Evolutionary conservation across 2,797 vertebrate species (phyloP), one percentile per base, ranked within the genome.

Genomic region (Siniperca scherzeri): DNA sequence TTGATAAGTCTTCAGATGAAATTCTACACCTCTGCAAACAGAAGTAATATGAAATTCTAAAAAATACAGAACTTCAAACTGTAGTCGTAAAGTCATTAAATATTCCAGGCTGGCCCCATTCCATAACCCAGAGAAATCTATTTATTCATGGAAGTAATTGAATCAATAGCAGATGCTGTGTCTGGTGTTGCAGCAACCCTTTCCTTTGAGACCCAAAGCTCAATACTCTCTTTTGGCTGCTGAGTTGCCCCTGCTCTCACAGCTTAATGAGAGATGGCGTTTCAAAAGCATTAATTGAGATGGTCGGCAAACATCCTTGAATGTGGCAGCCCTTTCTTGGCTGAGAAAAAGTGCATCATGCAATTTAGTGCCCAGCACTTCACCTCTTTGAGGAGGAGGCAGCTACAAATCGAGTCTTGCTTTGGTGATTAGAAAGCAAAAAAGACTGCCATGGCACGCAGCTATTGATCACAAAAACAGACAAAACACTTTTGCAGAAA

Each of bases 261-360:
- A 33, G 81, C 91, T 90, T 94, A 94, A 95, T 95, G 90, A 92
- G 91, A 92, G 89, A 83, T 92, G 94, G 90, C 92, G 40, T 95
- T 95, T 95, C 86, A 90, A 95, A 95, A 88, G 91, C 88, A 81
- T 94, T 93, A 93, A 94, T 92, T 92, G 93, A 94, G 92, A 93
- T 81, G 64, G 88, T 83, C 86, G 7, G 67, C 76, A 84, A 87
- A 89, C 75, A 87, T 91, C 79, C 83, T 84, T 88, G 78, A 90
- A 85, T 85, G 85, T 88, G 84, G 83, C 78, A 73, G 82, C 70
- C 64, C 59, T 82, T 87, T 88, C 75, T 88, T 88, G 86, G 78
- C 86, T 53, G 57, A 88, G 84, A 90, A 85, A 75, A 93, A 84
- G 76, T 85, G 81, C 80, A 87, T 89, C 68, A 53, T 38, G 78